A percentile compares a stretch with the other conserved stretches of the same genome.
Evolutionary conservation across 35 echinoderm and acorn worm genomes (phyloP).

Genomic region (Apostichopus japonicus): DNA sequence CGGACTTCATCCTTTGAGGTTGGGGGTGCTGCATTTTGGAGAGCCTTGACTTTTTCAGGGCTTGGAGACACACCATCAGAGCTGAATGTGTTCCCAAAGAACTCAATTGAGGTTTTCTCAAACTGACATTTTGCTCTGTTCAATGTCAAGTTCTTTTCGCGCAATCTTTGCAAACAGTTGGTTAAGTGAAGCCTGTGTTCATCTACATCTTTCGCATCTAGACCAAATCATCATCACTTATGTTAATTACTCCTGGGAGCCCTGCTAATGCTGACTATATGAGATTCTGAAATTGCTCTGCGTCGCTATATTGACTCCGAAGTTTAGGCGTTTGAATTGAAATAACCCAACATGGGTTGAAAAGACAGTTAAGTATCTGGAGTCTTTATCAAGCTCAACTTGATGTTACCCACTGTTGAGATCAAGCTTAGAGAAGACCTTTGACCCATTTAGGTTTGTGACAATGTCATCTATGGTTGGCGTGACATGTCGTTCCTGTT

Average conservation of each 20-base stretch:
- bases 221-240: constrained; percentile 70
- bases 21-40: too few species aligned
- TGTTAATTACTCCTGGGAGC: constrained; percentile 66
- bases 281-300: constrained; percentile 75
- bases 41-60: too few species aligned
- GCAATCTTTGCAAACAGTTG: constrained; percentile 54
- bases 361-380: constrained; percentile 77
- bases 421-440: constrained; percentile 48
- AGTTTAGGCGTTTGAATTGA: constrained; percentile 74
- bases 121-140: constrained; percentile 73
- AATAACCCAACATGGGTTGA: constrained; percentile 75
- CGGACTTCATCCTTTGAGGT: constrained; percentile 60
- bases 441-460: constrained; percentile 51
- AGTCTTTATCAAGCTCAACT: constrained; percentile 67
- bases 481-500: constrained; percentile 53
- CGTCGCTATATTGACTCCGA: constrained; percentile 71
- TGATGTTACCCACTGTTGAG: constrained; percentile 71
- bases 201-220: constrained; percentile 29
- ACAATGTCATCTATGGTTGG: constrained; percentile 71
- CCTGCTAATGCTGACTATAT: constrained; percentile 55
- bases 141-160: constrained; percentile 71
- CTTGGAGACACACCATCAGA: constrained; percentile 69
- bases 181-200: constrained; percentile 44
- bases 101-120: constrained; percentile 43
- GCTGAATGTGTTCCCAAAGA: constrained; percentile 76